These are phyloP conservation scores for Drosophila busckii DNA, from an alignment of 1,140 invertebrate species.

Conservation along the genomic window DNA sequence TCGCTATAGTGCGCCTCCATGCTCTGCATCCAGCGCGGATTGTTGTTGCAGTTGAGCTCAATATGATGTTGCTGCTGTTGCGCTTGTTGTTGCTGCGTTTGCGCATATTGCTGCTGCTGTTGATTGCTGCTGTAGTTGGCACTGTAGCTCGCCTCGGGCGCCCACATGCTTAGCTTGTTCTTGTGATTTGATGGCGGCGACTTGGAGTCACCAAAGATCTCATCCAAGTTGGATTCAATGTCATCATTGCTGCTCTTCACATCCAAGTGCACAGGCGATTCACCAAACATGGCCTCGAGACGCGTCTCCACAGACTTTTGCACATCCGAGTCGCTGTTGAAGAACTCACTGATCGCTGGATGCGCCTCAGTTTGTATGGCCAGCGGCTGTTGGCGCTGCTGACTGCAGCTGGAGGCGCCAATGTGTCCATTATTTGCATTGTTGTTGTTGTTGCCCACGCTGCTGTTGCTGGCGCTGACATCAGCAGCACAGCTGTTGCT, in stretches of 20 bases:
- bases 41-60: constrained; percentile 67
- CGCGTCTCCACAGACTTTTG: constrained; percentile 77
- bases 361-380: constrained; percentile 46
- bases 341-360: constrained; percentile 70
- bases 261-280: constrained; percentile 71
- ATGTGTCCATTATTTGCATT: constrained; percentile 26
- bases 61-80: constrained; percentile 65
- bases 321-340: constrained; percentile 68
- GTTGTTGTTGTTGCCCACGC: constrained; percentile 24
- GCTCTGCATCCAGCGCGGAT: constrained; percentile 74
- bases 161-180: constrained; percentile 62
- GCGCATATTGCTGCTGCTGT: constrained; percentile 25
- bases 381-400: constrained; percentile 61
- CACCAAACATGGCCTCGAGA: constrained; percentile 78
- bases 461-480: constrained; percentile 39
- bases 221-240: constrained; percentile 74
- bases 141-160: constrained; percentile 41
- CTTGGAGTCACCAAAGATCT: constrained; percentile 73
- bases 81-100: constrained; percentile 22
- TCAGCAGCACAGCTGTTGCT: constrained; percentile 37
- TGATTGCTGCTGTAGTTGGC: constrained; percentile 32
- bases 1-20: constrained; percentile 72
- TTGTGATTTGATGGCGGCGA: constrained; percentile 51
- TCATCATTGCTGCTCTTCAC: constrained; percentile 65
- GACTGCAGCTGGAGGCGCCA: constrained; percentile 51